Percentiles rank a stretch among this genome's conserved stretches.
These are phyloP conservation scores for Ctenopoma kingsleyae DNA, from an alignment of 2,797 vertebrate genomes.

Conservation along the genomic window DNA sequence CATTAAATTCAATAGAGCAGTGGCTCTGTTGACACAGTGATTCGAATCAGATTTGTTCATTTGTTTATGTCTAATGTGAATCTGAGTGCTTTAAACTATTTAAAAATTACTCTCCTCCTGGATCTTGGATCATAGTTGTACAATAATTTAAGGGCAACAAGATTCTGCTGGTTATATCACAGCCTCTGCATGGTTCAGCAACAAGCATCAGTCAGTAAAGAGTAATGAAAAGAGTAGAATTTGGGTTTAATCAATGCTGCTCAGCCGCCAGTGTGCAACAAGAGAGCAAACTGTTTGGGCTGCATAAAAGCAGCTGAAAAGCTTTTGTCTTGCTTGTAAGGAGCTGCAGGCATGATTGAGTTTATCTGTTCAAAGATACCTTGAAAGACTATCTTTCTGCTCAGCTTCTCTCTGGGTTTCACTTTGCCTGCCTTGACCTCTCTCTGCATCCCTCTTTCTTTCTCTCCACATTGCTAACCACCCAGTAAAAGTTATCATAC, in stretches of 20 bases:
- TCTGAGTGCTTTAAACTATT: slow-evolving; percentile 34
- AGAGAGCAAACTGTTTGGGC: slow-evolving; percentile 51
- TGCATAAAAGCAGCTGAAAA: slow-evolving; percentile 60
- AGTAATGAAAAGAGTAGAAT: slow-evolving; percentile 57
- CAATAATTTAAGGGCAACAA: slow-evolving; percentile 47
- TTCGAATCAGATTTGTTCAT: slow-evolving; percentile 22
- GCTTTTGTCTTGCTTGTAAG: slow-evolving; percentile 52
- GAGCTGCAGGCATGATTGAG: slow-evolving; percentile 41
- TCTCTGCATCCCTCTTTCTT: slow-evolving; percentile 2
- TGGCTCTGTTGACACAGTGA: slow-evolving; percentile 26
- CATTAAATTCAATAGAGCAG: slow-evolving; percentile 17
- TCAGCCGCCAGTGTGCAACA: slow-evolving; percentile 34
- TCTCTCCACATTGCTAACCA: slow-evolving; percentile 27
- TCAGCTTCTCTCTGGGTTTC: slow-evolving; percentile 36
- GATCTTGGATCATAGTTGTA: slow-evolving; percentile 38
- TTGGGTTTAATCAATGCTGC: slow-evolving; percentile 53
- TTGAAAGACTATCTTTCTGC: slow-evolving; percentile 36
- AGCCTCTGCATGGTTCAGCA: slow-evolving; percentile 31
- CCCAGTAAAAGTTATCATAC: slow-evolving; percentile 49
- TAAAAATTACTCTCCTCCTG: slow-evolving; percentile 42
- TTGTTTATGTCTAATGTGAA: slow-evolving; percentile 41
- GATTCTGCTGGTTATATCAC: slow-evolving; percentile 44
- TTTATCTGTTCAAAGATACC: slow-evolving; percentile 44
- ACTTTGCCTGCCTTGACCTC: slow-evolving; percentile 22
- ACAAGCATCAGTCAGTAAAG: slow-evolving; percentile 44